A percentile compares a stretch with the other conserved stretches of the same genome.
These are phyloP conservation scores for Erythrocercus mccallii DNA, from an alignment of 2,113 vertebrate species.

Conservation along the genomic window DNA sequence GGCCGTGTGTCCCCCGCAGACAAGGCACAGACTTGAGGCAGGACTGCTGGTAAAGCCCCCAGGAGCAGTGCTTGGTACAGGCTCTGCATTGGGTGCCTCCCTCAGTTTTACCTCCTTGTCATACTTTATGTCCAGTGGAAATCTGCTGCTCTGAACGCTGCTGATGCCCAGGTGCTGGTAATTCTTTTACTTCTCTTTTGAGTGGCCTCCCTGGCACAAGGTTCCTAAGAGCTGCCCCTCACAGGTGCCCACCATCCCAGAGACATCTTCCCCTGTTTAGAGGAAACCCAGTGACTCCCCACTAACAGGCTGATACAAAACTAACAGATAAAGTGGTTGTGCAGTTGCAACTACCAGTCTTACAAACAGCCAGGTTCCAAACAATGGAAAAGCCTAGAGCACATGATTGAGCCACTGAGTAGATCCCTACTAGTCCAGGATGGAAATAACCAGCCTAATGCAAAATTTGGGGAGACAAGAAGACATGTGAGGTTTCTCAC, in stretches of 20 bases:
- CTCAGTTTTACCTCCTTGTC: background rate
- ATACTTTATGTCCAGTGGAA: background rate
- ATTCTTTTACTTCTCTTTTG: background rate
- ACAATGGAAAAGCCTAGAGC: background rate
- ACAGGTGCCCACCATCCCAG: background rate
- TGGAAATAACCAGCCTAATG: background rate
- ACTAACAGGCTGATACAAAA: accelerated
- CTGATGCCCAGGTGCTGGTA: background rate
- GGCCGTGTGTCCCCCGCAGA: background rate
- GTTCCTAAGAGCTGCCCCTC: background rate
- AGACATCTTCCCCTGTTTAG: background rate
- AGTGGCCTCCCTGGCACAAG: background rate
- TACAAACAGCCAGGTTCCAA: background rate
- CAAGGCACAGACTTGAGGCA: background rate
- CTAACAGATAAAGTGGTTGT: background rate
- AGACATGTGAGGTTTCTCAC: background rate
- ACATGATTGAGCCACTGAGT: background rate
- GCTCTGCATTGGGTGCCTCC: background rate
- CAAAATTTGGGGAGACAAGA: background rate
- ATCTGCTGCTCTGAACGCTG: background rate
- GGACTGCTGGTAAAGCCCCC: background rate
- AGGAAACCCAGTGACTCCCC: background rate
- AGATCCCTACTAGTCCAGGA: background rate
- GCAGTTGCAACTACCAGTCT: background rate
- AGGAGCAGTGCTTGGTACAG: background rate